Evolutionary conservation across 2,797 vertebrate species (phyloP), one percentile per base, ranked within the genome.

Genomic region (Erethizon dorsatum): DNA sequence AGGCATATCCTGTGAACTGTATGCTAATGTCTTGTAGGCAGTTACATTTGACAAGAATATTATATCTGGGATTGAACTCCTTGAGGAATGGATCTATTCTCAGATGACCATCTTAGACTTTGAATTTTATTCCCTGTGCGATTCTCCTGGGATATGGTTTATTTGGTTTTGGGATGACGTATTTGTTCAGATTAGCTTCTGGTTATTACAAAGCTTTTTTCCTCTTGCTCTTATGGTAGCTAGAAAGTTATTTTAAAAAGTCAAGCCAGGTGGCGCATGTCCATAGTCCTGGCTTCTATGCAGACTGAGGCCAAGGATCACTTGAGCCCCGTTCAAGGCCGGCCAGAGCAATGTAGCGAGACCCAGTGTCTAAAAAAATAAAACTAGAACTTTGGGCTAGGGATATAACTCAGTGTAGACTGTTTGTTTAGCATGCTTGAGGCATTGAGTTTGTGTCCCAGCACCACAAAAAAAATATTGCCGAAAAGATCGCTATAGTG

Each of bases 241-340:
- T 96, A 78, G 86, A 83, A 94, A 96, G 83, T 90, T 92, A 82
- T 88, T 96, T 97, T 28, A 75, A 54, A 91, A 97, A 86, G 88
- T 33, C 63, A 56, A 13, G 80, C 28, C 71, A 56, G 67, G 24
- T 69, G n/a, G 31, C 26, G 11, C 24, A 63, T 37, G 24, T n/a
- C 22, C 14, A 5, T 79, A 41, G 24, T 78, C 18, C 5, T 45
- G 59, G 33, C 15, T 52, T 50, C 31, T 33, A 24, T 57, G 71
- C 73, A 85, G 56, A 28, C 33, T 59, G 45, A 71, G 6, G 26
- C 45, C 77, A 79, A 24, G 28, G 26, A 75, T 75, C 26, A 2
- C 22, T 75, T 67, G 33, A 52, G 13, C 20, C 20, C 13, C 8
- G 54, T 59, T 59, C 6, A 17, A 56, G 52, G 52, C 7, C 31